Conservation (phyloP, 2,888 invertebrate genomes). For the Alviniconcha strummeri region DNA sequence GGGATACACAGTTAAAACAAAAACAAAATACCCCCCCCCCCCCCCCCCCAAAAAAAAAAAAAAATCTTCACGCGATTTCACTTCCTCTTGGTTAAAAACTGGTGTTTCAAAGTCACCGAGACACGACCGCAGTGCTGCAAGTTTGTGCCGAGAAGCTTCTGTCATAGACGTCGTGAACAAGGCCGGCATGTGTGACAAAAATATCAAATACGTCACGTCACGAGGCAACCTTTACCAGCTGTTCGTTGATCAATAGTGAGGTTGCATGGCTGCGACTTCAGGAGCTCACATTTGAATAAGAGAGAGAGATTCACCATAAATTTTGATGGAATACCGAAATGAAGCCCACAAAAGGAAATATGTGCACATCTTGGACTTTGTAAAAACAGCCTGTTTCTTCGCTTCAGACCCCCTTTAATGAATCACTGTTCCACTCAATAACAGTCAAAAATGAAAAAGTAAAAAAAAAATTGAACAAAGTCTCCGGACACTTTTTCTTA, state of each 20-base stretch:
- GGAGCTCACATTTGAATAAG: neutral
- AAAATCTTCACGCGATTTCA: too few species aligned
- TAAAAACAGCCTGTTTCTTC: too few species aligned
- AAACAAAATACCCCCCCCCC: neutral
- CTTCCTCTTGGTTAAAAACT: too few species aligned
- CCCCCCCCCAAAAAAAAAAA: neutral
- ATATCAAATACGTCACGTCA: neutral
- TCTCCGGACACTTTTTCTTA: neutral
- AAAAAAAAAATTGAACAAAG: neutral
- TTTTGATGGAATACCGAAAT: neutral
- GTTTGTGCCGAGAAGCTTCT: too few species aligned
- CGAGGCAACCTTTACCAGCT: neutral
- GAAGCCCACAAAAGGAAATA: neutral
- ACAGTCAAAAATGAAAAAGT: too few species aligned
- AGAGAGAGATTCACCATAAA: neutral
- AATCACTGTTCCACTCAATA: too few species aligned
- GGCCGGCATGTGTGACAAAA: neutral
- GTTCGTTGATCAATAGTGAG: neutral
- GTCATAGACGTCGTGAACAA: neutral
- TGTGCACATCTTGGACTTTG: neutral
- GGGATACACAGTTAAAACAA: too few species aligned
- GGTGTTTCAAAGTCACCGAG: too few species aligned
- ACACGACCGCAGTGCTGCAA: too few species aligned
- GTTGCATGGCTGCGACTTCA: too few species aligned
- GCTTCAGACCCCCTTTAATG: too few species aligned